Percentiles rank a stretch among this genome's conserved stretches.
Evolutionary conservation across 2,797 vertebrate species (phyloP).

Genomic region (Ctenochaetus hawaiiensis): DNA sequence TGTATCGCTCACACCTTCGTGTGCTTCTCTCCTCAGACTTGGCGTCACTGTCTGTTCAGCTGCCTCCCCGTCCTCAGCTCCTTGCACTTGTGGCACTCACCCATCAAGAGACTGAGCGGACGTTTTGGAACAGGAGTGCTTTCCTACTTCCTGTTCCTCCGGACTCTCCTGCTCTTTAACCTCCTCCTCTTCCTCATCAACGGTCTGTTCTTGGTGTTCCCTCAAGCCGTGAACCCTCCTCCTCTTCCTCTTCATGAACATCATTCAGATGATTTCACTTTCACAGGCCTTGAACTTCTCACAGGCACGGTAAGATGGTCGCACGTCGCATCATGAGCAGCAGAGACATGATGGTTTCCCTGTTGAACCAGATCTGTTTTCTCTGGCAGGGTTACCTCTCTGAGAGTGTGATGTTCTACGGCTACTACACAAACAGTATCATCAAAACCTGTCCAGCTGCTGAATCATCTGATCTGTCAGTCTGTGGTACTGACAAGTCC

Average conservation of each 20-base stretch:
- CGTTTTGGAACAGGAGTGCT: constrained; percentile 91
- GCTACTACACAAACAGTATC: constrained; percentile 88
- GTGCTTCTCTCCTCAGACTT: constrained; percentile 69
- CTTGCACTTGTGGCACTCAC: constrained; percentile 81
- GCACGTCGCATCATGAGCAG: not conserved
- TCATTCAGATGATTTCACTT: not conserved
- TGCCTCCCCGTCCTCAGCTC: constrained; percentile 67
- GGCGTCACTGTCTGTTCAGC: constrained; percentile 72
- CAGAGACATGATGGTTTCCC: not conserved
- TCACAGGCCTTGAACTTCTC: constrained; percentile 84
- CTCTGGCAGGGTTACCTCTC: constrained; percentile 87
- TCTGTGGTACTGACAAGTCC: not conserved
- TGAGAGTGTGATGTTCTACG: constrained; percentile 89
- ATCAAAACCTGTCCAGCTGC: constrained; percentile 33
- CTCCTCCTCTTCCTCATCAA: constrained; percentile 81
- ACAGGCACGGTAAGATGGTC: constrained; percentile 87
- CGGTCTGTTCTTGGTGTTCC: constrained; percentile 85
- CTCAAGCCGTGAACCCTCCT: constrained; percentile 83
- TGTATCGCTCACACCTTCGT: not conserved
- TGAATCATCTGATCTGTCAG: rapidly evolving
- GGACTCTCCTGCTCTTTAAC: constrained; percentile 88
- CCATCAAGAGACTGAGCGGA: constrained; percentile 87
- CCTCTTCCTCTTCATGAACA: not conserved
- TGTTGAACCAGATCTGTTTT: not conserved
- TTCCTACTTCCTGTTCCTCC: constrained; percentile 93